These are phyloP conservation scores for Prorops nasuta DNA, from an alignment of 1,140 invertebrate genomes.

Conservation along the genomic window DNA sequence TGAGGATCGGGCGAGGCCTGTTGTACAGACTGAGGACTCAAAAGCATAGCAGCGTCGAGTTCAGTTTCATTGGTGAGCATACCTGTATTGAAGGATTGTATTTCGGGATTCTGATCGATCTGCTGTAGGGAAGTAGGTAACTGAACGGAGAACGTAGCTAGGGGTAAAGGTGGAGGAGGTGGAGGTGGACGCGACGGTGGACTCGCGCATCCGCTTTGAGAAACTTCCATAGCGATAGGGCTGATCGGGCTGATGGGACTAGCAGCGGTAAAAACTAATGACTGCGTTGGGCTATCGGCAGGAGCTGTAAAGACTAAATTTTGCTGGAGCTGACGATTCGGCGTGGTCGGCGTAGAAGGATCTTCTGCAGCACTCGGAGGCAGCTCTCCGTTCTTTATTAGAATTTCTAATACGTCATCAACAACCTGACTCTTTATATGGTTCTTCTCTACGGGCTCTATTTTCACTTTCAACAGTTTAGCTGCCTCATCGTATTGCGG, in stretches of 20 bases:
- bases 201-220: constrained; percentile 44
- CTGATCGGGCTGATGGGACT: constrained; percentile 49
- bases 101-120: constrained; percentile 39
- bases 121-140: constrained; percentile 49
- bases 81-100: constrained; percentile 35
- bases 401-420: constrained; percentile 92
- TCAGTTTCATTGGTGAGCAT: constrained; percentile 39
- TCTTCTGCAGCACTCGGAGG: constrained; percentile 83
- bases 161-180: constrained; percentile 53
- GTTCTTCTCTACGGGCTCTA: constrained; percentile 55
- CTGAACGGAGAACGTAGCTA: constrained; percentile 54
- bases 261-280: constrained; percentile 41
- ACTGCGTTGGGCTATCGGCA: constrained; percentile 44
- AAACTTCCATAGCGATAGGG: constrained; percentile 53
- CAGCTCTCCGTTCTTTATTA: constrained; percentile 90
- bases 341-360: constrained; percentile 68
- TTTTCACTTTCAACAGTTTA: constrained; percentile 61
- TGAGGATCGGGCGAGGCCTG: constrained; percentile 48
- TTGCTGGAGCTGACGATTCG: constrained; percentile 50
- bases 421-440: constrained; percentile 82
- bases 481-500: constrained; percentile 73
- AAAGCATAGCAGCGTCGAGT: constrained; percentile 44
- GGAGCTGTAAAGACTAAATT: constrained; percentile 49
- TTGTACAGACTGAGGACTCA: constrained; percentile 44
- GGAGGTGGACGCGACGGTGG: constrained; percentile 50